Evolutionary conservation across 2,113 vertebrate genomes (phyloP), one percentile per base, ranked within the genome.

Genomic region (Mungos mungo): DNA sequence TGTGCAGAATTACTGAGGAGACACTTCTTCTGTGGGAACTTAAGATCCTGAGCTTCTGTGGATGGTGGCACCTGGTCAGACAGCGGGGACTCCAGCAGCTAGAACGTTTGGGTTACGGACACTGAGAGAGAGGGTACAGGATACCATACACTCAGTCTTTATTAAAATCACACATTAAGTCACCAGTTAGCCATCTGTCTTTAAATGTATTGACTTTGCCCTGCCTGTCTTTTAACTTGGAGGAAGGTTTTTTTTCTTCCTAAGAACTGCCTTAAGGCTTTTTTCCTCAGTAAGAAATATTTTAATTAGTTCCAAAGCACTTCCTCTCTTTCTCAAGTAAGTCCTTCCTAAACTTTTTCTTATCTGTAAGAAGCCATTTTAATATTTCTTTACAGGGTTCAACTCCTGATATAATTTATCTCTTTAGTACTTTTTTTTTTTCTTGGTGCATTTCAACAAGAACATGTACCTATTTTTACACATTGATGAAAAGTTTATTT

Each of bases 271-370:
- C 63, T 63, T 38, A 38, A 81, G 35, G 14, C 57, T 80, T 95
- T 83, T 95, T 96, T 68, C 33, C 57, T 81, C 29, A 52, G 66
- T 82, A 52, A 87, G 74, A 92, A 94, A 79, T 35, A 87, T 69
- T 86, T 29, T 83, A 69, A 47, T 19, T 79, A 47, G 8, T 92
- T 88, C 65, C 50, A 85, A 5, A 92, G 18, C 35, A 81, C 33
- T 92, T 85, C 31, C 52, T 94, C 15, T 76, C 90, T 92, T 97
- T 50, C 76, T 79, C 50, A 68, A 79, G 60, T 21, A 95, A 76
- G 12, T 50, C 31, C 90, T 97, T 47, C 19, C 45, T 85, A 79
- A 95, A 68, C 50, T 87, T 96, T 65, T 9, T 52, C 23, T 65
- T 72, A 52, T 71, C 41, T 77, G 33, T 16, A 52, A 80, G 21